Conservation (phyloP, 2,797 vertebrate species). For the Aldrovandia affinis region DNA sequence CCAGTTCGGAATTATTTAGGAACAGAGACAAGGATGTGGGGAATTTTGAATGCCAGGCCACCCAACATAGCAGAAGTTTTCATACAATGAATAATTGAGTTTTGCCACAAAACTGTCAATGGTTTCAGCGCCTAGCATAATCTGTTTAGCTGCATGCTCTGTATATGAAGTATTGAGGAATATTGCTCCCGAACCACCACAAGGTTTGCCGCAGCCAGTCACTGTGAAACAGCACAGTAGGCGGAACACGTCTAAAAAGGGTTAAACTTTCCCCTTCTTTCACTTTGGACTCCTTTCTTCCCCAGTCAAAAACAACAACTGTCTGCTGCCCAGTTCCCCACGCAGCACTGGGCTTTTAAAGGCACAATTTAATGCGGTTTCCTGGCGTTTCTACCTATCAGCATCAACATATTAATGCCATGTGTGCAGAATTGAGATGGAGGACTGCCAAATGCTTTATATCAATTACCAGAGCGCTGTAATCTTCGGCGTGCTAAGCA, state of each 20-base stretch:
- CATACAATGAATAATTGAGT: not conserved
- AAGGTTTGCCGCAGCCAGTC: constrained; percentile 19
- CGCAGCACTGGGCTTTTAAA: constrained; percentile 37
- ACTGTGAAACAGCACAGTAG: not conserved
- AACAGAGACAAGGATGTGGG: not conserved
- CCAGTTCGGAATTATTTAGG: not conserved
- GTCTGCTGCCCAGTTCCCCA: constrained; percentile 33
- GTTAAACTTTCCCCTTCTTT: constrained; percentile 18
- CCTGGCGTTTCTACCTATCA: constrained; percentile 48
- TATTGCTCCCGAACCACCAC: constrained; percentile 35
- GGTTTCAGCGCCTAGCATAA: constrained; percentile 40
- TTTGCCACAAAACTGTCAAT: constrained; percentile 19
- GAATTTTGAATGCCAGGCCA: not conserved
- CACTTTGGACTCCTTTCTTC: constrained; percentile 6
- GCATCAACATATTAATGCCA: constrained; percentile 60
- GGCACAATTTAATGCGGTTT: constrained; percentile 55
- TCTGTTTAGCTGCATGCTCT: constrained; percentile 28
- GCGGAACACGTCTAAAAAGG: constrained; percentile 28
- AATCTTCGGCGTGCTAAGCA: constrained; percentile 49
- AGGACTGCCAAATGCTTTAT: constrained; percentile 61
- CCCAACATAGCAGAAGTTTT: not conserved
- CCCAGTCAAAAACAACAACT: constrained; percentile 39
- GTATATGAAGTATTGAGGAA: constrained; percentile 35
- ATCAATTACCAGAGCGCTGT: constrained; percentile 61
- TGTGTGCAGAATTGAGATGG: constrained; percentile 51